A percentile compares a stretch with the other conserved stretches of the same genome.
Conservation (phyloP, 2,113 vertebrate genomes). For the Ceyx margarethae region DNA sequence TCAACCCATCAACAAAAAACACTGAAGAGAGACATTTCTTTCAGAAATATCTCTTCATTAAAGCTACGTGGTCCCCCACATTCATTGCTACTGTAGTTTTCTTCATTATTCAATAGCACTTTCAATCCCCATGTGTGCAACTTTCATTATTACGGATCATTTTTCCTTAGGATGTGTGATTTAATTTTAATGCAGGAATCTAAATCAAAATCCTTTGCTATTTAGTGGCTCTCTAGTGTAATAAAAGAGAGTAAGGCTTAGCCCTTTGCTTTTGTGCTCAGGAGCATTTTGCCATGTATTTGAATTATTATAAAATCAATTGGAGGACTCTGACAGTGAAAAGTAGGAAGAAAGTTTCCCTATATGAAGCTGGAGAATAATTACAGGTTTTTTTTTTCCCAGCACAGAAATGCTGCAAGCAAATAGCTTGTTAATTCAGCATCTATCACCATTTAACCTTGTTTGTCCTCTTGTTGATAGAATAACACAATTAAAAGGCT, state of each 20-base stretch:
- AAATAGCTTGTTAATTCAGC: constrained; percentile 26
- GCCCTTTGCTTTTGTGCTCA: constrained; percentile 53
- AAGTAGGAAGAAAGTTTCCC: constrained; percentile 7
- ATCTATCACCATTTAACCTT: background rate
- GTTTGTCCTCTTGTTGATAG: background rate
- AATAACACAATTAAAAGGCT: background rate
- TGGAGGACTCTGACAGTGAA: constrained; percentile 13
- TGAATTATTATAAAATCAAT: constrained; percentile 70
- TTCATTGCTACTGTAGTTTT: constrained; percentile 45
- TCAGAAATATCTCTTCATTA: background rate
- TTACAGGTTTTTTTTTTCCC: background rate
- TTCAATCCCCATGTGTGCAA: constrained; percentile 60
- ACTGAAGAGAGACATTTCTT: constrained; percentile 60
- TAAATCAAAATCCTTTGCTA: constrained; percentile 74
- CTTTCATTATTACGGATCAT: constrained; percentile 74
- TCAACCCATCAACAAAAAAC: constrained; percentile 40
- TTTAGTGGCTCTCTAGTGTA: constrained; percentile 71
- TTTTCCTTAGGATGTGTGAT: constrained; percentile 76
- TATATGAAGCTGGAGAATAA: constrained; percentile 1
- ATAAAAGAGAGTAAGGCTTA: constrained; percentile 59
- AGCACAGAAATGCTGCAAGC: background rate
- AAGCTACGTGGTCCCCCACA: constrained; percentile 22
- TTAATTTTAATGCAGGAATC: constrained; percentile 76
- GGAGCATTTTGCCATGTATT: constrained; percentile 53
- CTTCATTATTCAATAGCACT: constrained; percentile 70